Evolutionary conservation across 2,888 invertebrate species (phyloP).

Genomic region (Lasioglossum lativentre): DNA sequence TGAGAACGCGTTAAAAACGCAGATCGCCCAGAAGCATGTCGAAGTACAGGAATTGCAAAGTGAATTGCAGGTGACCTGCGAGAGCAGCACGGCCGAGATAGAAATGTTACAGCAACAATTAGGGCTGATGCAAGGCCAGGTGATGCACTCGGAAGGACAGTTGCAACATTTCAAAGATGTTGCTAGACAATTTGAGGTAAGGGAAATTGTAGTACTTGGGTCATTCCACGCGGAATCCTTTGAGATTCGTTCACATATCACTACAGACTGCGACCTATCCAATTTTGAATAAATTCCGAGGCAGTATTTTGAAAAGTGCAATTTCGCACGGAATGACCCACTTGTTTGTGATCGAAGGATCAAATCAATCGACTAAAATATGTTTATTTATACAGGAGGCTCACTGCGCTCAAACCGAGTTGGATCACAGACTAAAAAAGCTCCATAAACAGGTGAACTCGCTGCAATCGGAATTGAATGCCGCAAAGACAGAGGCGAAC

Average conservation of each 20-base stretch:
- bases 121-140: constrained; percentile 79
- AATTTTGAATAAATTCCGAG: too few relatives aligned
- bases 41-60: constrained; percentile 85
- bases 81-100: constrained; percentile 79
- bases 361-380: neutral
- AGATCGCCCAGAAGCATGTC: constrained; percentile 85
- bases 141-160: constrained; percentile 80
- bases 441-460: constrained; percentile 85
- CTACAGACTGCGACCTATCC: too few relatives aligned
- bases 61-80: constrained; percentile 80
- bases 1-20: constrained; percentile 81
- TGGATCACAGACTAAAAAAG: constrained; percentile 86
- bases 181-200: constrained; percentile 86
- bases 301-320: too few relatives aligned
- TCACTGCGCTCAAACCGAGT: constrained; percentile 85
- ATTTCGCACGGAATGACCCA: neutral
- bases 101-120: constrained; percentile 79
- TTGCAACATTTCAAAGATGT: constrained; percentile 85
- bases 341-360: neutral
- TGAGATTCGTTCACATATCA: too few relatives aligned
- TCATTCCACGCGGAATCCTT: neutral
- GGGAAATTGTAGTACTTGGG: neutral
- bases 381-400: constrained; percentile 85
- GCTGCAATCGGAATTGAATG: constrained; percentile 82
- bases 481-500: constrained; percentile 77